Base-by-base conservation (phyloP, 53 echinoderm and acorn worm species). In the Antedon mediterranea region DNA sequence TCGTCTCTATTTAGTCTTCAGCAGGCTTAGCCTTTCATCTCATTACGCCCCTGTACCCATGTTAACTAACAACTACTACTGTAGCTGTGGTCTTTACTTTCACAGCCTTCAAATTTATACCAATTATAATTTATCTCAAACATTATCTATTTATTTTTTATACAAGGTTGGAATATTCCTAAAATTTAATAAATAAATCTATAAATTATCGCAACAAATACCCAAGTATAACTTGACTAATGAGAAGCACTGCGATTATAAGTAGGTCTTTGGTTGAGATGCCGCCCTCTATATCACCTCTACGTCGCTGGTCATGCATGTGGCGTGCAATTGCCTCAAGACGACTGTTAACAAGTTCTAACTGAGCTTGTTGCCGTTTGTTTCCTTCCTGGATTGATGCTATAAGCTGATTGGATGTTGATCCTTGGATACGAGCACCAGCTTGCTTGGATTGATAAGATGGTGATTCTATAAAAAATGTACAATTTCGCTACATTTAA, bases 371-470 rank as follows among this genome's bases (percentile, higher is more conserved):
- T 26, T 89, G 77, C 32, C 79, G 78, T 30, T 79, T 80, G 42
- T 92, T 89, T 23, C 90, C 81, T 18, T 92, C 92, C 31, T 78
- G 78, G 77, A 92, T 83, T 3, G 94, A 87, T n/a, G 74, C 41
- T 34, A 93, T 75, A 71, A 82, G 34, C 27, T 86, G 83, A 73
- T 84, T 76, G 0, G 77, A n/a, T n/a, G n/a, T n/a, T n/a, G n/a
- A n/a, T n/a, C n/a, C n/a, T n/a, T n/a, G n/a, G n/a, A 26, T 31
- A 37, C 28, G 27, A n/a, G n/a, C n/a, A 0, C 73, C 73, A 31
- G 43, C 71, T 18, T 80, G 31, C 72, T 43, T 33, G 28, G 81
- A 72, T 75, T 31, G 78, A 33, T 79, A 78, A 78, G 71, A 85
- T 78, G 78, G 81, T 78, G 0, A 81, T 81, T 43, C 88, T 88